Conservation (phyloP, 2,888 invertebrate species). For the Pseudococcus longispinus region DNA sequence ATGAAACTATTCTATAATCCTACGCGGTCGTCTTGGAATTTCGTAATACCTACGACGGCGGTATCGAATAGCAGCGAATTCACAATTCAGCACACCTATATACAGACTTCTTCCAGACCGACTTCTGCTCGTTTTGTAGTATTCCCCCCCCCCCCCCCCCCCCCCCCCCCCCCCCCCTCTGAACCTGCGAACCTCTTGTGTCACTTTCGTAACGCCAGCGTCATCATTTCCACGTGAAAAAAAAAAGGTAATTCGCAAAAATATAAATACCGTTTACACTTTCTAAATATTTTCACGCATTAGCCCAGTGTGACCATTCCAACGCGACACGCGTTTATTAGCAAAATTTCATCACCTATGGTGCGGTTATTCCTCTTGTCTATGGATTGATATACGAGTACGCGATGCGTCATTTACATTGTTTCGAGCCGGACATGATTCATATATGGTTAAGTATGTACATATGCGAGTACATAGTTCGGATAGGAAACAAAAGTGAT, state of each 20-base stretch:
- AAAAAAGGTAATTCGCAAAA: background rate
- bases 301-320: background rate
- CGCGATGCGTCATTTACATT: slow-evolving; percentile 6
- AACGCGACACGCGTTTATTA: background rate
- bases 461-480: background rate
- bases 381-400: background rate
- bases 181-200: too few species aligned
- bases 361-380: background rate
- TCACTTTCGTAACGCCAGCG: background rate
- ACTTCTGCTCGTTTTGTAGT: background rate
- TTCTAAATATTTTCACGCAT: slow-evolving; percentile 26
- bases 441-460: background rate
- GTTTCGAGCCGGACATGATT: background rate
- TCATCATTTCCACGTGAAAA: slow-evolving; percentile 2
- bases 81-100: background rate
- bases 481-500: background rate
- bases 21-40: slow-evolving; percentile 9
- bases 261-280: background rate
- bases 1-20: slow-evolving; percentile 11
- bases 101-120: background rate
- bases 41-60: background rate
- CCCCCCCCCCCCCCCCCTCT: too few species aligned
- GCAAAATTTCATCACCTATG: background rate
- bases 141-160: too few species aligned
- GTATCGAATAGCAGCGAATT: background rate